These are phyloP conservation scores for Pinctada fucata DNA, from an alignment of 2,888 invertebrate genomes.

Conservation along the genomic window DNA sequence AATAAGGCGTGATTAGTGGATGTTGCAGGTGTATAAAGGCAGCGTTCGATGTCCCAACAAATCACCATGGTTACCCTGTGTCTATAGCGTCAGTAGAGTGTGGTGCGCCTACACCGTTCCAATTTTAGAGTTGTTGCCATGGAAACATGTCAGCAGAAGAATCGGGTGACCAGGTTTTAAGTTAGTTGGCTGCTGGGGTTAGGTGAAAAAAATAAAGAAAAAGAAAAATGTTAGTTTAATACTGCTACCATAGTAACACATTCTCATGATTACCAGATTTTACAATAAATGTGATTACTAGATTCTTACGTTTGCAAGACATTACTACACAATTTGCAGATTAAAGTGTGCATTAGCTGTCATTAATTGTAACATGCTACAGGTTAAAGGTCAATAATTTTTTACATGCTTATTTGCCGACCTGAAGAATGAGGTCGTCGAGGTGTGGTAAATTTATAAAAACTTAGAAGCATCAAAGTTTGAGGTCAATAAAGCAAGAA, in stretches of 20 bases:
- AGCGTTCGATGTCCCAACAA: not conserved
- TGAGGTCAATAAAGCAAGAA: conserved; percentile 16
- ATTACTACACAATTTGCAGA: conserved; percentile 54
- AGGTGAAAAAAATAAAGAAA: conserved; percentile 65
- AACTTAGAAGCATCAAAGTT: conserved; percentile 5
- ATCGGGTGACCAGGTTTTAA: conserved; percentile 35
- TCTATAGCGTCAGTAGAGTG: not conserved
- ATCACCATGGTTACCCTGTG: not conserved
- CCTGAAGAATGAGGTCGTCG: not conserved
- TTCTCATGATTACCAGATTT: conserved; percentile 9
- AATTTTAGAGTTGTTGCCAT: not conserved
- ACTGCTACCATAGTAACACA: conserved; percentile 41
- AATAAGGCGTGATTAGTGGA: conserved; percentile 1
- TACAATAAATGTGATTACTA: not conserved
- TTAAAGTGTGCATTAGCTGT: conserved; percentile 50
- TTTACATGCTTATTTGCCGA: not conserved
- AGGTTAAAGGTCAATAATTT: not conserved
- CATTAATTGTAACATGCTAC: conserved; percentile 1
- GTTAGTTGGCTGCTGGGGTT: conserved; percentile 67
- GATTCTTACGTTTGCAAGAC: conserved; percentile 25
- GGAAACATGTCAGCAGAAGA: conserved; percentile 5
- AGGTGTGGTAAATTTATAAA: conserved; percentile 20
- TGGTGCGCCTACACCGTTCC: not conserved
- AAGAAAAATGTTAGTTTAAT: conserved; percentile 61
- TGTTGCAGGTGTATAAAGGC: conserved; percentile 1